Evolutionary conservation across 2,888 invertebrate genomes (phyloP), one percentile per base, ranked within the genome.

Genomic region (Ctenicera cuprea): DNA sequence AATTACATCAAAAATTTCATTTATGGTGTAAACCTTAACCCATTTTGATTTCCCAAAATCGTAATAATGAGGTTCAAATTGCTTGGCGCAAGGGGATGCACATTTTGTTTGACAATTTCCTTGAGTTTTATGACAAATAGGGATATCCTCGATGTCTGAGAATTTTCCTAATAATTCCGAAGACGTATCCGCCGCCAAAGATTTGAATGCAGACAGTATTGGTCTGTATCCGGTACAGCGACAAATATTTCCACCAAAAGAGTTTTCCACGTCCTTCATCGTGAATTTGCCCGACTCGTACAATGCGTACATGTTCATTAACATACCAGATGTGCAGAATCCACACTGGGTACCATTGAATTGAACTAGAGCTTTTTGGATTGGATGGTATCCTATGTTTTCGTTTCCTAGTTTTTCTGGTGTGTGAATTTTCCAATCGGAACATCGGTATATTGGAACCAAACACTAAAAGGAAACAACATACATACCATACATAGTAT

Each of bases 311-410:
- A 94, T 93, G 80, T 90, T 91, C 93, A 94, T 94, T 45, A 94
- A 90, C 91, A 94, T 94, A 9, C 94, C 94, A 0, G 94, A 91
- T 22, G 92, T 91, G 82, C 94, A 94, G 82, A 89, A 92, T 0
- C 93, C 93, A 80, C 94, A 93, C 82, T 93, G 93, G 0, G 90
- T 89, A 0, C 92, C 93, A 80, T 92, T 90, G 79, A 89, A 87
- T 18, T 89, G 86, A 0, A 91, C 91, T 16, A 93, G 83, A 0
- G 88, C 85, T 62, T 87, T 86, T 81, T 93, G 93, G 12, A 94
- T 86, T 0, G 88, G 86, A 80, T 94, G 91, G 82, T 93, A 93
- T 0, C 93, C 92, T 1, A 85, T 86, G 69, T 86, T 86, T 62
- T 88, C 88, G 81, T 90, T 90, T 1, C 94, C 94, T 12, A 94